A percentile compares a stretch with the other conserved stretches of the same genome.
Evolutionary conservation across 1,140 invertebrate genomes (phyloP).

Genomic region (Mactra quadrangularis): DNA sequence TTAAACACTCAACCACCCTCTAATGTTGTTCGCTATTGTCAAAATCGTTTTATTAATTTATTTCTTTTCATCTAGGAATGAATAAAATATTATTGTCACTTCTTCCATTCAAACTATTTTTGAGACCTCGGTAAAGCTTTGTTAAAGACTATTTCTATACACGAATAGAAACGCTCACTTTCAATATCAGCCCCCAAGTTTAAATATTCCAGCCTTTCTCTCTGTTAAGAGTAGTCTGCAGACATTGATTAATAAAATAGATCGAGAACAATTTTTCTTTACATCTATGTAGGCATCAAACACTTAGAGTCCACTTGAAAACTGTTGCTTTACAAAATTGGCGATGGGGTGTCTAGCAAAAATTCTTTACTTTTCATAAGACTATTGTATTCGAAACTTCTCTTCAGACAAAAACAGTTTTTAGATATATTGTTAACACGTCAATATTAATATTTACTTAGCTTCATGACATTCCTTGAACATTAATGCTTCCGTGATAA

Average conservation of each 20-base stretch:
- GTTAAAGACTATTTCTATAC: neutral
- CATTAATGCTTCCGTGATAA: too few species aligned
- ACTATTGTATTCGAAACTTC: too few species aligned
- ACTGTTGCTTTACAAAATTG: neutral
- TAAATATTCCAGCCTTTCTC: too few species aligned
- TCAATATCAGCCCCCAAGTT: too few species aligned
- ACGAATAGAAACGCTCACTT: neutral
- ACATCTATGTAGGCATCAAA: neutral
- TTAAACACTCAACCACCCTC: constrained; percentile 14
- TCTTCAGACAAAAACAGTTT: too few species aligned
- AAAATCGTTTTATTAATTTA: constrained; percentile 53
- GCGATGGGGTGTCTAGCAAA: too few species aligned
- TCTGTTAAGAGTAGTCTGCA: too few species aligned
- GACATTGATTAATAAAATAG: constrained; percentile 31
- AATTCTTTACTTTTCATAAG: too few species aligned
- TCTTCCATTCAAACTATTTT: neutral
- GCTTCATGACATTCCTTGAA: too few species aligned
- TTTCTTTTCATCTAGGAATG: constrained; percentile 1
- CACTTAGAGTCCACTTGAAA: constrained; percentile 24
- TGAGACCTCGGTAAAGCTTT: neutral
- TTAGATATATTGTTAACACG: too few species aligned
- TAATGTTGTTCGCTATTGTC: neutral
- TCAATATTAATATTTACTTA: too few species aligned
- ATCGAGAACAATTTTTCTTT: neutral
- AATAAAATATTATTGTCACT: constrained; percentile 40